Evolutionary conservation across 2,797 vertebrate genomes (phyloP), one percentile per base, ranked within the genome.

Genomic region (Spheniscus humboldti): DNA sequence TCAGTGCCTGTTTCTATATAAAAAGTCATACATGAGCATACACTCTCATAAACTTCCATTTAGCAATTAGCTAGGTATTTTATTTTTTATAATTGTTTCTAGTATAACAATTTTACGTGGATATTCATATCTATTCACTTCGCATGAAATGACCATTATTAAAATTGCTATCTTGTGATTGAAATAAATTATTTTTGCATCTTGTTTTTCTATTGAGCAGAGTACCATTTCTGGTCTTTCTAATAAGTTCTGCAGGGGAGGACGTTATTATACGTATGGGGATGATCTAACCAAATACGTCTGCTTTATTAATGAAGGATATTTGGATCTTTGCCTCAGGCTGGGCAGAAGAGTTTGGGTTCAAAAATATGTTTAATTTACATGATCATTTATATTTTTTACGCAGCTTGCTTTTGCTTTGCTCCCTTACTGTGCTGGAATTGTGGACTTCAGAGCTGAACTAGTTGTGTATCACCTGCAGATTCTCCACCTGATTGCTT

Each of bases 1-100:
- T 84, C 82, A 85, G 64, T 35, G 80, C 86, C 63, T 90, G 31
- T 67, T 94, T 78, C 91, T 92, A 45, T 81, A 78, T 55, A 79
- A 56, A 84, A 96, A 92, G 47, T 68, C 90, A 78, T 5, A 16
- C n/a, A 39, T 27, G 68, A 91, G 56, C 78, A 75, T 7, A 7
- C 60, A 75, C 57, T 39, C 74, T 50, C 76, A 63, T 55, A 77
- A 91, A 82, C 53, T 86, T 73, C 77, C 90, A 68, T 63, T 90
- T 78, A 74, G 55, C 81, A 85, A 47, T 55, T 72, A 72, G 35
- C 25, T 68, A 25, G 50, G 16, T 50, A 52, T 63, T 79, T 83
- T 8, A 67, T 28, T 82, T 94, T 56, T 66, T 50, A 8, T 30
- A 2, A 35, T 77, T 76, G 41, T 71, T 45, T 75, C 69, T 27